A percentile compares a stretch with the other conserved stretches of the same genome.
Conservation (phyloP, 2,113 vertebrate species). For the Aythya baeri region DNA sequence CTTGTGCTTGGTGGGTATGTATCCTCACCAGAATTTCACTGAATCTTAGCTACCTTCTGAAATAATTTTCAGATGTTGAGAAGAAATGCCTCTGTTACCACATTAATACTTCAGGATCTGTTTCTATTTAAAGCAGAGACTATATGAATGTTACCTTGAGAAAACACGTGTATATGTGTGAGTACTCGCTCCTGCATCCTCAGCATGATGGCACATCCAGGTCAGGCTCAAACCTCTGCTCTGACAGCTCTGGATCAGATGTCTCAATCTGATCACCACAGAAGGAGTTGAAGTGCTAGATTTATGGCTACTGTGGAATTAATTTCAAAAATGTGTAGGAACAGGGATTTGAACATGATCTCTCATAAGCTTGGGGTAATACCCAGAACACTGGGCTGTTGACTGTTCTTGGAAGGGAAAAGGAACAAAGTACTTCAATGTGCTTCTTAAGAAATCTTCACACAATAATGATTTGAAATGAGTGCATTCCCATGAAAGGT, state of each 20-base stretch:
- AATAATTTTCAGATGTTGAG: not conserved
- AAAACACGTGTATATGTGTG: not conserved
- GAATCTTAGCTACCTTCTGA: not conserved
- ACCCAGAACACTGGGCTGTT: not conserved
- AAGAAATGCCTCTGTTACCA: not conserved
- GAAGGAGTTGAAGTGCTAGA: not conserved
- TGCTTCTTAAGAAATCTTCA: not conserved
- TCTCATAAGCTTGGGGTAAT: rapidly evolving
- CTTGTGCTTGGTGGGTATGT: rapidly evolving
- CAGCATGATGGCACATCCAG: not conserved
- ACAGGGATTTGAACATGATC: not conserved
- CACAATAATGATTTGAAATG: not conserved
- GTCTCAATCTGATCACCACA: not conserved
- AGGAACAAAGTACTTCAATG: not conserved
- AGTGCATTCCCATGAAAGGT: not conserved
- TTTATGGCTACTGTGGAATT: not conserved
- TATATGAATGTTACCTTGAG: not conserved
- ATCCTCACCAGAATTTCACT: not conserved
- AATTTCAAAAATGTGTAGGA: not conserved
- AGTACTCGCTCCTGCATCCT: not conserved
- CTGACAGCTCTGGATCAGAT: not conserved
- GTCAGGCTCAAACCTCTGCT: not conserved
- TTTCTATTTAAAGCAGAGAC: not conserved
- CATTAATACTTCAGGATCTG: too few relatives aligned
- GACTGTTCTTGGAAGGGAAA: not conserved